Percentiles rank a stretch among this genome's conserved stretches.
Conservation (phyloP, 2,888 invertebrate genomes). For the Himalopsyche kuldschensis region DNA sequence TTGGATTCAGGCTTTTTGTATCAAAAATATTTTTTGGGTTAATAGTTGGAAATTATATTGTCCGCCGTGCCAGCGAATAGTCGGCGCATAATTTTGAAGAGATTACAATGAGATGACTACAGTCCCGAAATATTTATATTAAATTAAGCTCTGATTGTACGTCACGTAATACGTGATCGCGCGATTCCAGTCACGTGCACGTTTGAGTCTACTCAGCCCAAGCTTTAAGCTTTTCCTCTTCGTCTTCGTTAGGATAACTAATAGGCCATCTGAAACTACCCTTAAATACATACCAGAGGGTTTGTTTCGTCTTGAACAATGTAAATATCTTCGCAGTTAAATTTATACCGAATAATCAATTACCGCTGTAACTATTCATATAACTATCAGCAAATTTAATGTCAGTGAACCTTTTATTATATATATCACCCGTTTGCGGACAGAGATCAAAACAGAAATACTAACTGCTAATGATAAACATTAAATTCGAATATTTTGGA, state of each 20-base stretch:
- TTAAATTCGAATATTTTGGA: too few species aligned
- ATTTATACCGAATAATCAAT: not conserved
- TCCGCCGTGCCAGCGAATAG: too few species aligned
- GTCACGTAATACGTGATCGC: slow-evolving; percentile 6
- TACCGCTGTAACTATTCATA: too few species aligned
- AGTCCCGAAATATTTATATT: slow-evolving; percentile 10
- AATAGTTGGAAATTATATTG: too few species aligned
- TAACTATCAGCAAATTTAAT: too few species aligned
- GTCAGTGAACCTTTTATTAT: too few species aligned
- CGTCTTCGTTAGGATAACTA: slow-evolving; percentile 28
- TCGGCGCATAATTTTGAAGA: too few species aligned
- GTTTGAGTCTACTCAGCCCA: slow-evolving; percentile 26
- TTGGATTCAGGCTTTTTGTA: too few species aligned
- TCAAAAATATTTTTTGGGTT: too few species aligned
- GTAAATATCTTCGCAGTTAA: not conserved
- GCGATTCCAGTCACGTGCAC: slow-evolving; percentile 29
- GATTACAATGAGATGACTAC: not conserved
- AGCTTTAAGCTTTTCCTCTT: slow-evolving; percentile 12
- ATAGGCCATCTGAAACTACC: slow-evolving; percentile 22
- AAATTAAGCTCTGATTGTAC: slow-evolving; percentile 11
- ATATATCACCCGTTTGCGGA: too few species aligned
- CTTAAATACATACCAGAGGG: not conserved
- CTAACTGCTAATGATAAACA: too few species aligned
- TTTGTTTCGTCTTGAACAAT: not conserved
- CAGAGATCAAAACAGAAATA: too few species aligned